These are phyloP conservation scores for Morpho deidamia DNA, from an alignment of 2,888 invertebrate species.

Conservation along the genomic window DNA sequence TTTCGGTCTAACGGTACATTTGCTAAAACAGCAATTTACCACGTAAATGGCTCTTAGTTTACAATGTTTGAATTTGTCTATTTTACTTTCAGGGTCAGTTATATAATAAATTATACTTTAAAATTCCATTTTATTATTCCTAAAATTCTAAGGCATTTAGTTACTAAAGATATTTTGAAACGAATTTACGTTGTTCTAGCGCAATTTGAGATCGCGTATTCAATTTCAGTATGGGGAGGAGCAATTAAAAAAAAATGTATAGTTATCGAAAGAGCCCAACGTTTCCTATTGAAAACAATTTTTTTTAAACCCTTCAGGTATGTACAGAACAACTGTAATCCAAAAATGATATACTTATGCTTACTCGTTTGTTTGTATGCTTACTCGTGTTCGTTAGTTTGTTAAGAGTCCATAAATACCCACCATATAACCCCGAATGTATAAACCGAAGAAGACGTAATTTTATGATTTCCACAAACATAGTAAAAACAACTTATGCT, in stretches of 20 bases:
- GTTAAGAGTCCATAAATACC: no score
- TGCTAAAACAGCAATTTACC: neutral
- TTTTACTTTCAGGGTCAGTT: neutral
- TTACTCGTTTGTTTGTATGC: no score
- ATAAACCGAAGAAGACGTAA: no score
- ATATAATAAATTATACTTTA: neutral
- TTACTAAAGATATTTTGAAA: neutral
- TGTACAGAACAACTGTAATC: no score
- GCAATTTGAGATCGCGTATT: slow-evolving; percentile 13
- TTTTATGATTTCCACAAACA: no score
- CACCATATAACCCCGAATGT: no score
- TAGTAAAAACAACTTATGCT: no score
- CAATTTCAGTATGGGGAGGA: slow-evolving; percentile 20
- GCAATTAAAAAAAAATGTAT: slow-evolving; percentile 14
- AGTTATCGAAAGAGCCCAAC: slow-evolving; percentile 2
- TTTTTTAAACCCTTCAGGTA: neutral
- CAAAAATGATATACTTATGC: no score
- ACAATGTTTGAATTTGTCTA: slow-evolving; percentile 3
- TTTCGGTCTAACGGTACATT: slow-evolving; percentile 6
- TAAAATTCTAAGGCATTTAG: no score
- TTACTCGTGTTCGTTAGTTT: no score
- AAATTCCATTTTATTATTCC: no score
- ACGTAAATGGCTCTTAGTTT: neutral
- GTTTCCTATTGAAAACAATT: neutral
- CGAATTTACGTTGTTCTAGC: slow-evolving; percentile 11